A percentile compares a stretch with the other conserved stretches of the same genome.
These are phyloP conservation scores for Acanthurus leucopareius DNA, from an alignment of 2,797 vertebrate genomes.

Conservation along the genomic window DNA sequence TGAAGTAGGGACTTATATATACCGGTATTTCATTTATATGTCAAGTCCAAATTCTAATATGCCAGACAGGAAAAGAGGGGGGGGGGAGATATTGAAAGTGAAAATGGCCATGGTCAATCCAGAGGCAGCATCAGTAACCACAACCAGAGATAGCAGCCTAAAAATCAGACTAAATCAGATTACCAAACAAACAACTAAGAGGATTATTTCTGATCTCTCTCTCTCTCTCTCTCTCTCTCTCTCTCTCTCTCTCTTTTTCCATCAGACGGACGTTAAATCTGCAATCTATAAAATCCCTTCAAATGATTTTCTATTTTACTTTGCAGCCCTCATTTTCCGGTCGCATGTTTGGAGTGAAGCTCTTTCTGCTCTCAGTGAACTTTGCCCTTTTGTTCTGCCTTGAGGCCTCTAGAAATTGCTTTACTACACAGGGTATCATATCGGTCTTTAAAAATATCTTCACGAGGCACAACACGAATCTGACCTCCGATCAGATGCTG, in stretches of 20 bases:
- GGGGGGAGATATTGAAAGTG: slow-evolving; percentile 55
- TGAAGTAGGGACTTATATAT: slow-evolving; percentile 67
- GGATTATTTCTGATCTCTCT: slow-evolving; percentile 81
- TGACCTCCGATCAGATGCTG: slow-evolving; percentile 65
- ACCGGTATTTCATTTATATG: slow-evolving; percentile 67
- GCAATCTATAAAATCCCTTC: slow-evolving; percentile 81
- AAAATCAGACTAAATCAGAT: slow-evolving; percentile 85
- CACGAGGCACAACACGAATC: slow-evolving; percentile 46
- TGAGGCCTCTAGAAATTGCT: slow-evolving; percentile 70
- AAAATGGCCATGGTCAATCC: slow-evolving; percentile 72
- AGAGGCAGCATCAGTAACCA: slow-evolving; percentile 80
- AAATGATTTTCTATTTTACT: slow-evolving; percentile 77
- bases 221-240: slow-evolving; percentile 31
- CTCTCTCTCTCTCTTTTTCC: slow-evolving; percentile 39
- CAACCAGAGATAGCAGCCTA: slow-evolving; percentile 76
- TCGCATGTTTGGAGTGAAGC: slow-evolving; percentile 60
- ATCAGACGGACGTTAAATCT: slow-evolving; percentile 80
- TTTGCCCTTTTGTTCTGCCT: slow-evolving; percentile 74
- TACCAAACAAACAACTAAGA: slow-evolving; percentile 84
- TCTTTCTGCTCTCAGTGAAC: slow-evolving; percentile 66
- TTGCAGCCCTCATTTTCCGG: slow-evolving; percentile 54
- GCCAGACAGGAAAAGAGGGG: slow-evolving; percentile 12
- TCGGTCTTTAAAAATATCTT: slow-evolving; percentile 70
- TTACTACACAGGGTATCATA: slow-evolving; percentile 66
- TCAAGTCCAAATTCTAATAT: slow-evolving; percentile 51